phyloP scores from a whole-genome alignment of 1,140 invertebrate genomes.

The Sycophaga agraensis region DNA sequence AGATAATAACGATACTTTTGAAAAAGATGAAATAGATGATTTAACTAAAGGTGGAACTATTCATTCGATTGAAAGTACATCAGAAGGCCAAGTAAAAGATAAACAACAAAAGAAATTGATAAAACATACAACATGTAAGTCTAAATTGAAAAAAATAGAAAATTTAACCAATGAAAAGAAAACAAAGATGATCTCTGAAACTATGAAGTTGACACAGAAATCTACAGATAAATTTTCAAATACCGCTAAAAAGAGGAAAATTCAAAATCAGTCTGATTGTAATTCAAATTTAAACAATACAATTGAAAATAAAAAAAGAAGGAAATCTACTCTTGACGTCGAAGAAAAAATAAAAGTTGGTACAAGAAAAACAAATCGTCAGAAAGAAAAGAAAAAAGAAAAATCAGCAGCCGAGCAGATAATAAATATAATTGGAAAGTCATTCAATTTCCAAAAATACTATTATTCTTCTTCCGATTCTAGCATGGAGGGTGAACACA shows the following conservation, averaged over 20 bases:
- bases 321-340: neutral
- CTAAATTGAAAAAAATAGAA: neutral
- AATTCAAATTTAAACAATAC: neutral
- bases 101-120: too few relatives aligned
- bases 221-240: neutral
- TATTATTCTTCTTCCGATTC: neutral
- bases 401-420: neutral
- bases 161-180: neutral
- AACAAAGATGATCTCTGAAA: neutral
- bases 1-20: too few relatives aligned
- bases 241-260: neutral
- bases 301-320: neutral
- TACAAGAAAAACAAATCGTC: neutral
- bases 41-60: too few relatives aligned
- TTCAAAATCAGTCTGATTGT: neutral
- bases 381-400: neutral
- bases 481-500: neutral
- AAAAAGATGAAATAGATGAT: too few relatives aligned
- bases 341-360: neutral
- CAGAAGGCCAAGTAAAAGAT: too few relatives aligned
- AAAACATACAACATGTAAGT: too few relatives aligned
- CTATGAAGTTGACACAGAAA: too few relatives aligned
- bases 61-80: too few relatives aligned
- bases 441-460: too few relatives aligned
- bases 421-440: neutral